A percentile compares a stretch with the other conserved stretches of the same genome.
These are phyloP conservation scores for Baronia brevicornis DNA, from an alignment of 2,888 invertebrate species.

Conservation along the genomic window DNA sequence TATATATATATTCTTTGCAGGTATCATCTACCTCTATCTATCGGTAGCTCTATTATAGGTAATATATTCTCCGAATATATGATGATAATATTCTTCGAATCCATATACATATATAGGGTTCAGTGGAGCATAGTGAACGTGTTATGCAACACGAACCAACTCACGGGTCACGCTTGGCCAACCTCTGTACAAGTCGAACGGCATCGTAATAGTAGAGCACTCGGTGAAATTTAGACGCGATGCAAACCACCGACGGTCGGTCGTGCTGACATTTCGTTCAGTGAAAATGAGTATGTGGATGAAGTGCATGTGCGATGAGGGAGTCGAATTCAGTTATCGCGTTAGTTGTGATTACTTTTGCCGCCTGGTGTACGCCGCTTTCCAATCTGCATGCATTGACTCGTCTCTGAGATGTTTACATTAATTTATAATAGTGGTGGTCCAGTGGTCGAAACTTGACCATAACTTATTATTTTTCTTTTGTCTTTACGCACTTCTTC, in stretches of 20 bases:
- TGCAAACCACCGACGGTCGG: conserved; percentile 7
- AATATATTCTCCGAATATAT: too few relatives aligned
- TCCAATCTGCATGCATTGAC: background rate
- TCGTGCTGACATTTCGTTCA: conserved; percentile 6
- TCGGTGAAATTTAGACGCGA: conserved; percentile 2
- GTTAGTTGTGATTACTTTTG: conserved; percentile 5
- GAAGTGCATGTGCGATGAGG: conserved; percentile 29
- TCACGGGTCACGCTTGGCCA: conserved; percentile 22
- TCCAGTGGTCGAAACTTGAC: too few relatives aligned
- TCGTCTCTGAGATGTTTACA: too few relatives aligned
- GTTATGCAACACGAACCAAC: conserved; percentile 11
- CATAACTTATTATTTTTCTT: too few relatives aligned
- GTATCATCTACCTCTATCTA: too few relatives aligned
- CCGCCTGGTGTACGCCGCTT: background rate
- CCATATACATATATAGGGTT: too few relatives aligned
- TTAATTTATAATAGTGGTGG: too few relatives aligned
- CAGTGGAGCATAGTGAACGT: conserved; percentile 8
- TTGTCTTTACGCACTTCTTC: too few relatives aligned
- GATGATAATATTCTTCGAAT: too few relatives aligned
- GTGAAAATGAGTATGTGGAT: conserved; percentile 35
- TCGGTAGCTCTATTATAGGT: too few relatives aligned
- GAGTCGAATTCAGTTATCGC: conserved; percentile 10
- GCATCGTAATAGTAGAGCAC: conserved; percentile 2
- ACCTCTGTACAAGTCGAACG: conserved; percentile 14
- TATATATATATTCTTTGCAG: too few relatives aligned